These are phyloP conservation scores for Amphiprion ocellaris DNA, from an alignment of 2,113 vertebrate species.

Conservation along the genomic window DNA sequence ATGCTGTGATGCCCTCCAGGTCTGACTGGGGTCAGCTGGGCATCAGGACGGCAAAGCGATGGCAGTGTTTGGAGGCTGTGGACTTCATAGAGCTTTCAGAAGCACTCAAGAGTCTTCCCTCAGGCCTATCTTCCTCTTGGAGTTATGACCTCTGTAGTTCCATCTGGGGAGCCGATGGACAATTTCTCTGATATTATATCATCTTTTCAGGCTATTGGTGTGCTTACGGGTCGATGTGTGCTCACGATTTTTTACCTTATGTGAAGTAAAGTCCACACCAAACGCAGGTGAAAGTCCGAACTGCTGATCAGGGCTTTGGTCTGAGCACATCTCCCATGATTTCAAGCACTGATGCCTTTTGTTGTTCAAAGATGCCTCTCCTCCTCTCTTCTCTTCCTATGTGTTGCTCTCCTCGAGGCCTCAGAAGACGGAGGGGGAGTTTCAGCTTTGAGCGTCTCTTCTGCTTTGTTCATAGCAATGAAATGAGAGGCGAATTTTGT, in stretches of 20 bases:
- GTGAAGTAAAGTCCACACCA: background rate
- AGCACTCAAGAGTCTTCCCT: constrained; percentile 36
- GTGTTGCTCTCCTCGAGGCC: constrained; percentile 19
- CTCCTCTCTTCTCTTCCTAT: constrained; percentile 13
- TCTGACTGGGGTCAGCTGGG: constrained; percentile 19
- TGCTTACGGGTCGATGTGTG: background rate
- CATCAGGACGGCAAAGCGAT: constrained; percentile 15
- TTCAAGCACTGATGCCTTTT: constrained; percentile 62
- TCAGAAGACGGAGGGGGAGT: constrained; percentile 13
- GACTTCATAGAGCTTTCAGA: constrained; percentile 46
- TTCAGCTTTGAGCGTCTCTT: constrained; percentile 12
- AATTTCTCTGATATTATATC: constrained; percentile 30
- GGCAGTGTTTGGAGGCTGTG: background rate
- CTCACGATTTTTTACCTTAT: constrained; percentile 21
- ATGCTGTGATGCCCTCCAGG: constrained; percentile 24
- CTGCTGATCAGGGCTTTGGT: constrained; percentile 55
- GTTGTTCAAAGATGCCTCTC: constrained; percentile 58
- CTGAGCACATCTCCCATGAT: constrained; percentile 48
- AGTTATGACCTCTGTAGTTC: constrained; percentile 37
- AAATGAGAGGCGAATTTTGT: constrained; percentile 33
- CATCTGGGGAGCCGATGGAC: constrained; percentile 6
- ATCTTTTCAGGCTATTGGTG: background rate
- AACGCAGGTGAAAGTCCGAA: constrained; percentile 33
- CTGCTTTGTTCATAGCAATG: constrained; percentile 31
- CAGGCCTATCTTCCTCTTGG: constrained; percentile 20